Percentiles rank a stretch among this genome's conserved stretches.
Evolutionary conservation across 2,888 invertebrate genomes (phyloP).

Genomic region (Linnaemya vulpina): DNA sequence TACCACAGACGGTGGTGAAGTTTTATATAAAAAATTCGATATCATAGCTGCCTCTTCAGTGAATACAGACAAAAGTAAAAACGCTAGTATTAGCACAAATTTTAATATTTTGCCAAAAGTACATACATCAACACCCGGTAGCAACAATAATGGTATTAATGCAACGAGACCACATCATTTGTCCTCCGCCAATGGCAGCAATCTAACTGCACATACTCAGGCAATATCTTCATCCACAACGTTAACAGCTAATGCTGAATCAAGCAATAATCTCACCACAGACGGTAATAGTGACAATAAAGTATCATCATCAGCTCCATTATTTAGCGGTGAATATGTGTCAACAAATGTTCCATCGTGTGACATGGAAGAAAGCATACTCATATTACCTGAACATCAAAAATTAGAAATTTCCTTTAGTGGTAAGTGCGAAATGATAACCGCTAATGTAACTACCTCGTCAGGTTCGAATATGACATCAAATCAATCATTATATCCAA

Average conservation of each 20-base stretch:
- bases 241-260: constrained; percentile 54
- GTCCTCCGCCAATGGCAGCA: constrained; percentile 68
- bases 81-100: constrained; percentile 68
- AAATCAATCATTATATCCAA: constrained; percentile 45
- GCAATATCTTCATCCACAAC: constrained; percentile 58
- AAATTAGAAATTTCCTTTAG: constrained; percentile 79
- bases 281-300: constrained; percentile 70
- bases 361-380: constrained; percentile 79
- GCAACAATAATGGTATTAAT: constrained; percentile 35
- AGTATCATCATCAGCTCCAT: constrained; percentile 31
- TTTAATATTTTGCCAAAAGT: constrained; percentile 81
- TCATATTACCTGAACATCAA: constrained; percentile 79
- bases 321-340: constrained; percentile 22
- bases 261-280: constrained; percentile 62
- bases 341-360: not conserved
- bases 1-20: constrained; percentile 55
- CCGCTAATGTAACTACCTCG: constrained; percentile 70
- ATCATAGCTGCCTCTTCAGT: constrained; percentile 69
- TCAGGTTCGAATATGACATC: constrained; percentile 45
- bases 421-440: constrained; percentile 77
- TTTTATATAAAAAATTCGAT: constrained; percentile 8
- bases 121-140: constrained; percentile 74
- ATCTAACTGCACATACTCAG: constrained; percentile 41
- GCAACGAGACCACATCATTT: constrained; percentile 74
- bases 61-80: constrained; percentile 57